These are phyloP conservation scores for Aphidoletes aphidimyza DNA, from an alignment of 2,888 invertebrate genomes.

Conservation along the genomic window DNA sequence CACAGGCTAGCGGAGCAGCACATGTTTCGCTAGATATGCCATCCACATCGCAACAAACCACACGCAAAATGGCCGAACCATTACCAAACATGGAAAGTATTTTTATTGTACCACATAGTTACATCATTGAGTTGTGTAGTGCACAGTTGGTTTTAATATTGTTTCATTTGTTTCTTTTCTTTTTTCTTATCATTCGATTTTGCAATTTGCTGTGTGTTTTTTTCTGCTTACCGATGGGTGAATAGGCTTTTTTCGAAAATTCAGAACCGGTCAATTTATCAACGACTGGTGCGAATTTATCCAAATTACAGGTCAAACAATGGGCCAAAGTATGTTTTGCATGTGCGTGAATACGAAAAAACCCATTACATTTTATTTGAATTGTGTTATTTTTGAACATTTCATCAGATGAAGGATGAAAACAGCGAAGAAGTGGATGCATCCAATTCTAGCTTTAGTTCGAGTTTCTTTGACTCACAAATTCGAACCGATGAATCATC, in stretches of 20 bases:
- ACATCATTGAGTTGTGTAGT: background rate
- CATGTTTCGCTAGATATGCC: slow-evolving; percentile 6
- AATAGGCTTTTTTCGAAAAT: background rate
- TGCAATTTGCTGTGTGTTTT: no score
- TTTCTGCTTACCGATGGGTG: background rate
- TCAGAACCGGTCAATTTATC: background rate
- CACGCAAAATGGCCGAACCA: background rate
- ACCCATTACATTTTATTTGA: background rate
- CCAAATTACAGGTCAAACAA: background rate
- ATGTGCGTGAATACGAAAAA: background rate
- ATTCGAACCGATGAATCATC: slow-evolving; percentile 73
- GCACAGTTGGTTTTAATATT: background rate
- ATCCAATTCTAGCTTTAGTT: slow-evolving; percentile 69
- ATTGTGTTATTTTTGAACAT: slow-evolving; percentile 18
- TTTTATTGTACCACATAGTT: background rate
- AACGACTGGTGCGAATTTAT: background rate
- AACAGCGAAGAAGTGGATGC: slow-evolving; percentile 68
- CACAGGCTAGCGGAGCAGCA: background rate
- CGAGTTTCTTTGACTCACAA: slow-evolving; percentile 78
- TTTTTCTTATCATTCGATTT: background rate
- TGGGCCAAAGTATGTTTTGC: slow-evolving; percentile 15
- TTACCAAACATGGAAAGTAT: background rate
- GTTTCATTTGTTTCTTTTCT: background rate
- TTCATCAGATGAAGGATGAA: slow-evolving; percentile 42
- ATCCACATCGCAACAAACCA: slow-evolving; percentile 12